A percentile compares a stretch with the other conserved stretches of the same genome.
Conservation (phyloP, 2,888 invertebrate species). For the Hirudinaria manillensis region DNA sequence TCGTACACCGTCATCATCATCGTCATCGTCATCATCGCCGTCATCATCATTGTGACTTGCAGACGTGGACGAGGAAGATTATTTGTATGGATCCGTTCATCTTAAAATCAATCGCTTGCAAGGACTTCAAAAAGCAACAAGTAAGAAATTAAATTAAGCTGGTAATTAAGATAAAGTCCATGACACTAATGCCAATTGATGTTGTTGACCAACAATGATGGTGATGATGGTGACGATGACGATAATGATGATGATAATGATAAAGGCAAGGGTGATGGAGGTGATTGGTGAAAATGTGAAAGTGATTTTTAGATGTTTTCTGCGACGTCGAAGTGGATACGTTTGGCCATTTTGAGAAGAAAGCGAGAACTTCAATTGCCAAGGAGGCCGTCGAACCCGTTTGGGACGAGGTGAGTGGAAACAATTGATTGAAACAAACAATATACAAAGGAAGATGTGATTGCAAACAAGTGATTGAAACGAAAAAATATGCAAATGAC, state of each 20-base stretch:
- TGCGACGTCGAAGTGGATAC: slow-evolving; percentile 86
- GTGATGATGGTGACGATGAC: too few species aligned
- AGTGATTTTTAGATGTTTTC: slow-evolving; percentile 65
- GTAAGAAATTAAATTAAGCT: slow-evolving; percentile 41
- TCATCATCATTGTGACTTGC: too few species aligned
- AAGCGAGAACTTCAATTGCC: slow-evolving; percentile 77
- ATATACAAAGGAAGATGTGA: slow-evolving; percentile 62
- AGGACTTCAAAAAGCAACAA: slow-evolving; percentile 56
- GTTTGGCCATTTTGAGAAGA: slow-evolving; percentile 88
- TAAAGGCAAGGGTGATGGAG: too few species aligned
- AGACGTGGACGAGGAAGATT: slow-evolving; percentile 43
- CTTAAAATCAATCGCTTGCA: slow-evolving; percentile 73
- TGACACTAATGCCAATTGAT: too few species aligned
- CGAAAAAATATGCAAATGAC: too few species aligned
- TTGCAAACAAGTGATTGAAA: neutral
- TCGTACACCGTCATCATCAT: too few species aligned
- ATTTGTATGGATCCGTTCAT: slow-evolving; percentile 74
- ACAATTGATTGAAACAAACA: neutral
- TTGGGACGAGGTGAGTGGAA: slow-evolving; percentile 67
- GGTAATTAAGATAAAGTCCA: too few species aligned
- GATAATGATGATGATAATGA: too few species aligned
- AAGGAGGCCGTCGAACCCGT: slow-evolving; percentile 63
- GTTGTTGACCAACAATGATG: too few species aligned
- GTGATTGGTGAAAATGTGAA: too few species aligned
- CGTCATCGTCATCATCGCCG: too few species aligned